Evolutionary conservation across 1,140 invertebrate species (phyloP).

Genomic region (Euglossa dilemma): DNA sequence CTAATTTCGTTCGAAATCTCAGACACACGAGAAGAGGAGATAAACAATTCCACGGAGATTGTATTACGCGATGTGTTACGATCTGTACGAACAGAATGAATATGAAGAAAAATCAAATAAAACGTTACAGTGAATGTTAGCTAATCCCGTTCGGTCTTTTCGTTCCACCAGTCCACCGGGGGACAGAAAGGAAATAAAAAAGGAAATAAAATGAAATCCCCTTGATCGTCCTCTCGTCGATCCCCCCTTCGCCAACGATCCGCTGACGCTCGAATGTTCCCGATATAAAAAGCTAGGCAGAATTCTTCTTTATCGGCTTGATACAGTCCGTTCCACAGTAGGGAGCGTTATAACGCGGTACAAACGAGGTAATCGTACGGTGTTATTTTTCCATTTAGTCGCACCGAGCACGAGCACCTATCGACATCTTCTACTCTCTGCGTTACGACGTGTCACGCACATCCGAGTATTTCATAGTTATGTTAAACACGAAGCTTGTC

Average conservation of each 20-base stretch:
- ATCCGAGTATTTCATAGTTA: background rate
- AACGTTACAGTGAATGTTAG: constrained; percentile 74
- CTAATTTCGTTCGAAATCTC: constrained; percentile 71
- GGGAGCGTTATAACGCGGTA: background rate
- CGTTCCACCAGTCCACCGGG: background rate
- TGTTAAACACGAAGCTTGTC: background rate
- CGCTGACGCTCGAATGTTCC: background rate
- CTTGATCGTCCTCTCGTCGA: background rate
- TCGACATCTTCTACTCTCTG: background rate
- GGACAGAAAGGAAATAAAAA: background rate
- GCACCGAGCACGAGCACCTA: no score
- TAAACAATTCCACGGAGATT: constrained; percentile 64
- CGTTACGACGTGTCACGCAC: no score
- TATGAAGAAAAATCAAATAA: constrained; percentile 77
- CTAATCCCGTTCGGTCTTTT: background rate
- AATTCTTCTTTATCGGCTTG: background rate
- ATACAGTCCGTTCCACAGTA: background rate
- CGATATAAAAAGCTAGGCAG: background rate
- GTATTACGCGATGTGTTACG: constrained; percentile 66
- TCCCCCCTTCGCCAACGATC: background rate
- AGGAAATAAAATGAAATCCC: background rate
- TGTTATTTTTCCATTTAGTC: background rate
- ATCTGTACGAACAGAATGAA: constrained; percentile 66
- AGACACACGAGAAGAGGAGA: constrained; percentile 54
- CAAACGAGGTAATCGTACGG: background rate